phyloP scores from a whole-genome alignment of 2,113 vertebrate species.

The Anarhynchus alexandrinus region DNA sequence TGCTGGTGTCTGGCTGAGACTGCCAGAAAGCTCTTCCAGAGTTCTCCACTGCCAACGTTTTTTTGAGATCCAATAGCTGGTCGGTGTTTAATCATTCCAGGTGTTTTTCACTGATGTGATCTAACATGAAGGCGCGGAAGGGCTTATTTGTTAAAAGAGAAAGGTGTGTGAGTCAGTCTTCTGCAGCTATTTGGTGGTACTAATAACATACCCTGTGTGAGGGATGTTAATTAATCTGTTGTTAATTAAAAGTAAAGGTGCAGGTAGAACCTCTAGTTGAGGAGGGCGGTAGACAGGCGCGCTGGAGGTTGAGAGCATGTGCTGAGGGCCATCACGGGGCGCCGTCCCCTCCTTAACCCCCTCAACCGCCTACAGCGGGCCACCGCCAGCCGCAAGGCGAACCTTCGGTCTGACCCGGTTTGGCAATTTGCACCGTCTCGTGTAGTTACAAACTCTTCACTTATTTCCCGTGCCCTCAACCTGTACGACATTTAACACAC shows the following conservation, averaged over 20 bases:
- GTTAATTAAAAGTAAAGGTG: neutral
- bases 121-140: neutral
- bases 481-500: fast-evolving
- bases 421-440: neutral
- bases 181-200: neutral
- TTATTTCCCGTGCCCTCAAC: neutral
- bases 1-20: neutral
- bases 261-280: neutral
- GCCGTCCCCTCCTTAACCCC: neutral
- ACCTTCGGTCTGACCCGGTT: no score
- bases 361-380: neutral
- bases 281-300: neutral
- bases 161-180: no score
- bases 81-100: neutral
- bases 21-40: neutral
- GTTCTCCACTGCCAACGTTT: neutral
- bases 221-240: neutral
- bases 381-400: neutral
- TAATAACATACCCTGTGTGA: neutral
- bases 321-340: neutral
- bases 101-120: neutral
- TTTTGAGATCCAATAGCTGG: neutral
- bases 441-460: neutral
- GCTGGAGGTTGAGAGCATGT: neutral
- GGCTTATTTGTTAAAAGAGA: neutral